A percentile compares a stretch with the other conserved stretches of the same genome.
phyloP scores from a whole-genome alignment of 2,888 invertebrate species.

The Ferdinandea cuprea region DNA sequence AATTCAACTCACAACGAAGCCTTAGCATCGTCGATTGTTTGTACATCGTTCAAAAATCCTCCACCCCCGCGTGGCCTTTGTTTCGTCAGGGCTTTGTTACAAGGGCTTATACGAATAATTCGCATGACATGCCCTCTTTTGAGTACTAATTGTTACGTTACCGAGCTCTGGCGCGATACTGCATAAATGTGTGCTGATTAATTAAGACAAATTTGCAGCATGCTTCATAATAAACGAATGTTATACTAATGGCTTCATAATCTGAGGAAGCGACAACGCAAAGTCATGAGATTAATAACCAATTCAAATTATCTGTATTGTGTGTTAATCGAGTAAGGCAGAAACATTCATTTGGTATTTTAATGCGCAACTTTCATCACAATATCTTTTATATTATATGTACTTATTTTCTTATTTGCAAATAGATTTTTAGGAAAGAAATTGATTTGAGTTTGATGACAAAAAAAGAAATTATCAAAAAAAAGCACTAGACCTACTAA shows the following conservation, averaged over 20 bases:
- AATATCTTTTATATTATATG: no score
- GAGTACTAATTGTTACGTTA: conserved; percentile 70
- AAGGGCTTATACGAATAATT: conserved; percentile 70
- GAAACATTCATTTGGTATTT: no score
- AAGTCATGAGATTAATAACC: no score
- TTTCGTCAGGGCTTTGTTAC: conserved; percentile 52
- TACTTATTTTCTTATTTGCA: no score
- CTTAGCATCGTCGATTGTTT: conserved; percentile 58
- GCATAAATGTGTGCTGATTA: conserved; percentile 70
- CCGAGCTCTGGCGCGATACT: conserved; percentile 60
- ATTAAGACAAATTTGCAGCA: conserved; percentile 45
- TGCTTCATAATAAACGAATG: conserved; percentile 22
- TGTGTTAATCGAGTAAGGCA: no score
- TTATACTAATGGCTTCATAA: conserved; percentile 9
- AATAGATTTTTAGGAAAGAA: no score
- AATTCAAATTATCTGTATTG: no score
- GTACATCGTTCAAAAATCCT: conserved; percentile 31
- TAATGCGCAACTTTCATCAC: no score
- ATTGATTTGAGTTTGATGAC: no score
- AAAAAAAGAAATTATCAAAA: no score
- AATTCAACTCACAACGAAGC: conserved; percentile 65
- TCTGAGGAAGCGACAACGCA: neutral
- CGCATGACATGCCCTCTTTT: conserved; percentile 67
- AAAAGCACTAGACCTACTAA: no score
- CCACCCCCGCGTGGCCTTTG: conserved; percentile 68